Base-by-base conservation (phyloP, 2,797 vertebrate species). In the Sebastes variabilis region DNA sequence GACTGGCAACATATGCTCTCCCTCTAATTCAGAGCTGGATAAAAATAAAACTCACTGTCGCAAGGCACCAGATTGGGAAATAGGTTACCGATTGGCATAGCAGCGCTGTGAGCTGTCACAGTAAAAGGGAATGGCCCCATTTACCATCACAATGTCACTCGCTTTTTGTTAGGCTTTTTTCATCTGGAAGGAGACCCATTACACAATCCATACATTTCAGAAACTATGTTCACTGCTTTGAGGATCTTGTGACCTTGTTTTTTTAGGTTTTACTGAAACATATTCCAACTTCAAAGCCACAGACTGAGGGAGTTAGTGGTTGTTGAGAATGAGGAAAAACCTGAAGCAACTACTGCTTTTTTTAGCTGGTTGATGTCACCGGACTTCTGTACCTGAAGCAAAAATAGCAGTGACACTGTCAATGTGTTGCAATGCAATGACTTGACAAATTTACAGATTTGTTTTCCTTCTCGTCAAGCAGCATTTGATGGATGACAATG, bases 41-140 rank as follows among this genome's bases (percentile, higher is more conserved):
- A 94, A 95, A 96, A 96, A 96, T 96, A 96, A 93, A 94, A 91
- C 91, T 92, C 90, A 83, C 89, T 93, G 92, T 94, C 94, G 94
- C 91, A 92, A 94, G 94, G 93, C 93, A 91, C 93, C 96, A 96
- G 96, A 95, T 96, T 91, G 95, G 93, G 94, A 96, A 96, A 94
- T 96, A 90, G 95, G 96, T 96, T 96, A 96, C 88, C 54, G 88
- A 93, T 93, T 85, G 84, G 91, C 89, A 86, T 90, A 87, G 88
- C 85, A 89, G 81, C 52, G 74, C 87, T 85, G 73, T 89, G 86
- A 87, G 86, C 89, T 87, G 82, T 88, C 83, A 87, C 85, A 86
- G 79, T 82, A 74, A 90, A 83, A 88, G 67, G 82, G 78, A 90
- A 87, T 86, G 89, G 75, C 91, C 94, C 90, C 82, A 82, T 93